Evolutionary conservation across 2,113 vertebrate species (phyloP).

Genomic region (Ranitomeya imitator): DNA sequence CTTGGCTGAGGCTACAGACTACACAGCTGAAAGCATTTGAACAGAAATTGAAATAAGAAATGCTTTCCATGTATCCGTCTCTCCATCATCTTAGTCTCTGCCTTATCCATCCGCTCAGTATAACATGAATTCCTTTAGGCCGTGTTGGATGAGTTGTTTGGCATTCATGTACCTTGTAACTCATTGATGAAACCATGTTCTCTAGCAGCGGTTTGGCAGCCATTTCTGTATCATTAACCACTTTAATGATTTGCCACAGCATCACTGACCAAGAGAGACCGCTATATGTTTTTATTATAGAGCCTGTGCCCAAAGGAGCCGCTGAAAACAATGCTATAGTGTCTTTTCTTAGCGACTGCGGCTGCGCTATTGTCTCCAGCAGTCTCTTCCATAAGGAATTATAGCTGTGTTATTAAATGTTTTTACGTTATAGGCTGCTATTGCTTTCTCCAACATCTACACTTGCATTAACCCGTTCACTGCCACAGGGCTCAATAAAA

Average conservation of each 20-base stretch:
- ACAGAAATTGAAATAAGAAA: neutral
- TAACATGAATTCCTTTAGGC: constrained; percentile 36
- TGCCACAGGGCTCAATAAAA: neutral
- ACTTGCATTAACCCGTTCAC: neutral
- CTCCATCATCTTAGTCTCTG: neutral
- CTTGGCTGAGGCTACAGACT: neutral
- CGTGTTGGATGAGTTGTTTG: constrained; percentile 41
- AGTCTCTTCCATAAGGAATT: neutral
- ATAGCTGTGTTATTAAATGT: neutral
- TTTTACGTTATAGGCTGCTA: neutral
- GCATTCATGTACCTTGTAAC: constrained; percentile 49
- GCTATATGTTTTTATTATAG: constrained; percentile 10
- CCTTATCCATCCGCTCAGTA: neutral
- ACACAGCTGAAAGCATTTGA: neutral
- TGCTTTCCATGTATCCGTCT: neutral
- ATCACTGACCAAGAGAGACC: constrained; percentile 43
- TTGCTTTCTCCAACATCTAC: neutral
- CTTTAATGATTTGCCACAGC: constrained; percentile 44
- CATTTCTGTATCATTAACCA: constrained; percentile 50
- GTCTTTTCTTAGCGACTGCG: neutral
- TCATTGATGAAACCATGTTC: constrained; percentile 47
- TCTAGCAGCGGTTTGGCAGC: constrained; percentile 39
- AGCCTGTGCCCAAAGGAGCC: neutral
- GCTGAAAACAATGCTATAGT: neutral
- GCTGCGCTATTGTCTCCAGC: neutral